Conservation (phyloP, 1,140 invertebrate genomes). For the Lasaia peninsularis region DNA sequence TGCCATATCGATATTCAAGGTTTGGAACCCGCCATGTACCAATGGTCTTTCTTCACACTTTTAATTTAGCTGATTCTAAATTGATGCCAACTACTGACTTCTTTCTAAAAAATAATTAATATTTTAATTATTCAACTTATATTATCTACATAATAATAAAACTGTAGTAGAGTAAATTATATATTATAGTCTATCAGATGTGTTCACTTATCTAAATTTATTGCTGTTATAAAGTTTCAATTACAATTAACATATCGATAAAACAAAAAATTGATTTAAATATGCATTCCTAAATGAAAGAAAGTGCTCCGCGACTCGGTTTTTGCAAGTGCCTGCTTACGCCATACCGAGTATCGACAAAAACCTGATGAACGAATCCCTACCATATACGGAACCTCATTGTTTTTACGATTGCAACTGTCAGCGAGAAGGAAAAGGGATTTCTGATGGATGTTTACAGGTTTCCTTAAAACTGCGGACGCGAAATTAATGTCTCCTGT, state of each 20-base stretch:
- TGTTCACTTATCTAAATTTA: background rate
- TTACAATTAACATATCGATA: slow-evolving; percentile 26
- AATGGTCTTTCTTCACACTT: too few relatives aligned
- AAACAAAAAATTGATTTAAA: slow-evolving; percentile 28
- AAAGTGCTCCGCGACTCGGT: slow-evolving; percentile 23
- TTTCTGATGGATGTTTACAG: slow-evolving; percentile 36
- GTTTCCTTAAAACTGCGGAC: slow-evolving; percentile 35
- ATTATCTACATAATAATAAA: too few relatives aligned
- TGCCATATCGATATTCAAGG: too few relatives aligned
- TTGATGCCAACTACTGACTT: too few relatives aligned
- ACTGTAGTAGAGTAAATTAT: too few relatives aligned
- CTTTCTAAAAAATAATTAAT: too few relatives aligned
- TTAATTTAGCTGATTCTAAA: too few relatives aligned
- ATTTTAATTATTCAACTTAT: too few relatives aligned
- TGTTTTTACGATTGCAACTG: slow-evolving; percentile 31
- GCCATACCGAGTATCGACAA: slow-evolving; percentile 30
- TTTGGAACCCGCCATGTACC: too few relatives aligned
- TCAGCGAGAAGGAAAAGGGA: slow-evolving; percentile 31
- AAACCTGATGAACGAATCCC: slow-evolving; percentile 26
- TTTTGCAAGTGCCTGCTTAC: slow-evolving; percentile 28
- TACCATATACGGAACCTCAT: slow-evolving; percentile 36
- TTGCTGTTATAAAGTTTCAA: slow-evolving; percentile 23
- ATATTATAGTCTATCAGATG: too few relatives aligned
- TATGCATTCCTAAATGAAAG: slow-evolving; percentile 30
- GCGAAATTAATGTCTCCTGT: slow-evolving; percentile 25